Evolutionary conservation across 2,888 invertebrate genomes (phyloP).

Genomic region (Drosophila phalerata): DNA sequence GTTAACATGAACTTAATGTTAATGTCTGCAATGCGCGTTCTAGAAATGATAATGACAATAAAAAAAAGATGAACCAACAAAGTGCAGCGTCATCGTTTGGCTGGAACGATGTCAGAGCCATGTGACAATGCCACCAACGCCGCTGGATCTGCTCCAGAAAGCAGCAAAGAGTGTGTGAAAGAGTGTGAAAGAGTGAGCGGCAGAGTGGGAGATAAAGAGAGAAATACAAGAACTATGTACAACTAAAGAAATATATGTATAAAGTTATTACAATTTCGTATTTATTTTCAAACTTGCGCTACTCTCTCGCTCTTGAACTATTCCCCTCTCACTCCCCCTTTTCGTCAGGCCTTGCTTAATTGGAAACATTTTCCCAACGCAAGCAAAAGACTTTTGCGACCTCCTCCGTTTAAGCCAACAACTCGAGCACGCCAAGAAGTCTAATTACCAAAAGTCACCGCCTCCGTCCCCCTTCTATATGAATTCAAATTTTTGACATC

Average conservation of each 20-base stretch:
- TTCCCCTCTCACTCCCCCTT: background rate
- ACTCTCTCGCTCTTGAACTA: background rate
- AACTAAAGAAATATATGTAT: conserved; percentile 27
- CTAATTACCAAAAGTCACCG: conserved; percentile 78
- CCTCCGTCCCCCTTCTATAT: background rate
- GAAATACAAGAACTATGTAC: background rate
- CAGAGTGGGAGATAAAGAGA: background rate
- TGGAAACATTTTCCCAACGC: conserved; percentile 75
- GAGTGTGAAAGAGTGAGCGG: background rate
- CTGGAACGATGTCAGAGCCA: conserved; percentile 54
- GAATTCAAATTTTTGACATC: conserved; percentile 78
- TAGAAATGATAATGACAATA: conserved; percentile 74
- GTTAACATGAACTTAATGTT: conserved; percentile 65
- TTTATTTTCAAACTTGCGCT: conserved; percentile 38
- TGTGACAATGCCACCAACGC: conserved; percentile 51
- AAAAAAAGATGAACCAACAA: conserved; percentile 47
- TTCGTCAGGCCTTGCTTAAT: conserved; percentile 56
- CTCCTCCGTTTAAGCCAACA: conserved; percentile 43
- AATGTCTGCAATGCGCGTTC: conserved; percentile 70
- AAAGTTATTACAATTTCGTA: conserved; percentile 74
- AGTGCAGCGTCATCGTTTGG: conserved; percentile 70
- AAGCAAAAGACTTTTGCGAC: conserved; percentile 21
- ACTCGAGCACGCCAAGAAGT: conserved; percentile 72
- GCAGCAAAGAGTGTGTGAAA: conserved; percentile 29
- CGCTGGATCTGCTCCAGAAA: conserved; percentile 68